These are phyloP conservation scores for Bombus cullumanus DNA, from an alignment of 1,140 invertebrate species.

Conservation along the genomic window DNA sequence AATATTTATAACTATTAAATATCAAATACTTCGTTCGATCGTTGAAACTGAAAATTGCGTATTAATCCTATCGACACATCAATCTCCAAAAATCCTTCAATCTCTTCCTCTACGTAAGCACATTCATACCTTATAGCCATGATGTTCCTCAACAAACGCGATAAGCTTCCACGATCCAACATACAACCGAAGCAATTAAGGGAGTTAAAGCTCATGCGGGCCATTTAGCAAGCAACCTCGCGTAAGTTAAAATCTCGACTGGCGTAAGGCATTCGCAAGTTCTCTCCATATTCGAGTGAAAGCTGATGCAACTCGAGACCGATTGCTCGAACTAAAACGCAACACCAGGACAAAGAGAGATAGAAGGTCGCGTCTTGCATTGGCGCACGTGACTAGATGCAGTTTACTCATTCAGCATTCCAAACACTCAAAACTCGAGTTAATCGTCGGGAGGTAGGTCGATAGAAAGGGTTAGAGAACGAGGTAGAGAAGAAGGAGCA, in stretches of 20 bases:
- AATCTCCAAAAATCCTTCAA: too few species aligned
- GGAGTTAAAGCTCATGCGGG: slow-evolving; percentile 11
- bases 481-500: too few species aligned
- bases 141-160: background rate
- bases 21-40: too few species aligned
- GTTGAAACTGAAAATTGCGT: too few species aligned
- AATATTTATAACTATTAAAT: too few species aligned
- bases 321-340: background rate
- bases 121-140: too few species aligned
- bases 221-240: background rate
- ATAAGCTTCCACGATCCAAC: background rate
- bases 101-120: too few species aligned
- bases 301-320: too few species aligned
- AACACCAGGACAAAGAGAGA: slow-evolving; percentile 1
- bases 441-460: slow-evolving; percentile 70
- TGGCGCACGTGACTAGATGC: slow-evolving; percentile 72
- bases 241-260: background rate
- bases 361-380: slow-evolving; percentile 40
- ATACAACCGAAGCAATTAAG: slow-evolving; percentile 1
- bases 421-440: slow-evolving; percentile 79
- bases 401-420: slow-evolving; percentile 76
- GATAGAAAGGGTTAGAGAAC: background rate
- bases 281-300: too few species aligned
- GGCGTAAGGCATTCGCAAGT: background rate
- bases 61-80: too few species aligned